These are phyloP conservation scores for Ochropacha duplaris DNA, from an alignment of 2,888 invertebrate species.

Conservation along the genomic window DNA sequence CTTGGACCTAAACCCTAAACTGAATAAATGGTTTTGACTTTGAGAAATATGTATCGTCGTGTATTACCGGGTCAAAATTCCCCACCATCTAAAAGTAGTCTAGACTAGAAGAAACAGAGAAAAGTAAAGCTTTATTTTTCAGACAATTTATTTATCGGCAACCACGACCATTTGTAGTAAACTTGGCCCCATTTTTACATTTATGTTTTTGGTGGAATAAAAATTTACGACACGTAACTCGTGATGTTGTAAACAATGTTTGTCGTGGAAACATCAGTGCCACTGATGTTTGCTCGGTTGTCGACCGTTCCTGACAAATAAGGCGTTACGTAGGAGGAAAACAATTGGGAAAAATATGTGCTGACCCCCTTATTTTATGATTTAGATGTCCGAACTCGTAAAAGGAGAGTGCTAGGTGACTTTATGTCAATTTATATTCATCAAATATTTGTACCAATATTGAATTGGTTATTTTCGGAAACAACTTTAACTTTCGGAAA, in stretches of 20 bases:
- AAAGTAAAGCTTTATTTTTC: no score
- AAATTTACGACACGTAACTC: neutral
- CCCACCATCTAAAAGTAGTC: no score
- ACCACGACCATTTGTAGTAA: no score
- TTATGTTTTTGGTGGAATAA: no score
- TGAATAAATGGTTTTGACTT: no score
- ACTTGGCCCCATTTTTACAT: no score
- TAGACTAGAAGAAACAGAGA: no score
- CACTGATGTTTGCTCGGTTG: neutral
- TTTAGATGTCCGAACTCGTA: slow-evolving; percentile 11
- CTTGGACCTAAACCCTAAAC: no score
- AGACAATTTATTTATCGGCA: no score
- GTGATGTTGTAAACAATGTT: neutral
- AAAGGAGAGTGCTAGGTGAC: slow-evolving; percentile 20
- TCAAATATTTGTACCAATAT: neutral
- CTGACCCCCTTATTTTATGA: slow-evolving; percentile 13
- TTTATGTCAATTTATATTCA: slow-evolving; percentile 14
- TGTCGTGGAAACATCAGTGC: neutral
- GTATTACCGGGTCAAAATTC: no score
- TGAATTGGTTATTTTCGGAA: neutral
- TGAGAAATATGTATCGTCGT: no score
- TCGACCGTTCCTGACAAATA: neutral
- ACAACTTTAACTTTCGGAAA: neutral
- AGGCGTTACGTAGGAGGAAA: neutral
- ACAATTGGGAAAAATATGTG: slow-evolving; percentile 10